phyloP scores from a whole-genome alignment of 2,888 invertebrate genomes.

The Augochlorella aurata region DNA sequence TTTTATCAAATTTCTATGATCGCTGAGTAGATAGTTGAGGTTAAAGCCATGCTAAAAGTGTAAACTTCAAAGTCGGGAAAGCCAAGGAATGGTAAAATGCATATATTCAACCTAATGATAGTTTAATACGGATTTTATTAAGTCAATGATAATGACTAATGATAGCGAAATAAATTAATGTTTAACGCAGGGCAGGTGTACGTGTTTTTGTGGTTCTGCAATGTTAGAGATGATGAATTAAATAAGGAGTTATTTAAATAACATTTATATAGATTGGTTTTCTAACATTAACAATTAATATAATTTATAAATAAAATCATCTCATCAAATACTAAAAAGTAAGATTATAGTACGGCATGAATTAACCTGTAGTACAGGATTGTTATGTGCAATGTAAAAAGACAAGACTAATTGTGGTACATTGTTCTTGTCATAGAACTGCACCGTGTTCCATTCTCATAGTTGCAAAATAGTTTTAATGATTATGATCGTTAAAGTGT shows the following conservation, averaged over 20 bases:
- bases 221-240: constrained; percentile 56
- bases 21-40: neutral
- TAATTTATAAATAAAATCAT: constrained; percentile 46
- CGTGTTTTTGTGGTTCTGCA: constrained; percentile 26
- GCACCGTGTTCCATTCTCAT: constrained; percentile 10
- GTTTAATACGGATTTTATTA: constrained; percentile 57
- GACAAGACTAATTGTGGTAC: constrained; percentile 16
- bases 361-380: constrained; percentile 12
- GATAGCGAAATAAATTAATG: constrained; percentile 62
- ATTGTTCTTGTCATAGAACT: constrained; percentile 21
- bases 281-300: constrained; percentile 40
- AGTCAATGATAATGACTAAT: constrained; percentile 49
- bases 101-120: neutral
- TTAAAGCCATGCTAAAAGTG: no score
- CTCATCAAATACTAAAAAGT: constrained; percentile 30
- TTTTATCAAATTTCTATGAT: neutral
- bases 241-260: constrained; percentile 52
- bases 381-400: constrained; percentile 23
- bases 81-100: neutral
- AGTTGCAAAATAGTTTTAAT: constrained; percentile 6
- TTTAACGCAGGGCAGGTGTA: constrained; percentile 28
- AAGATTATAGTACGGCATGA: constrained; percentile 14
- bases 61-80: neutral
- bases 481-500: constrained; percentile 25
- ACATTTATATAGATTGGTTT: constrained; percentile 33